Conservation (phyloP, 35 echinoderm and acorn worm species). For the Apostichopus parvimensis region DNA sequence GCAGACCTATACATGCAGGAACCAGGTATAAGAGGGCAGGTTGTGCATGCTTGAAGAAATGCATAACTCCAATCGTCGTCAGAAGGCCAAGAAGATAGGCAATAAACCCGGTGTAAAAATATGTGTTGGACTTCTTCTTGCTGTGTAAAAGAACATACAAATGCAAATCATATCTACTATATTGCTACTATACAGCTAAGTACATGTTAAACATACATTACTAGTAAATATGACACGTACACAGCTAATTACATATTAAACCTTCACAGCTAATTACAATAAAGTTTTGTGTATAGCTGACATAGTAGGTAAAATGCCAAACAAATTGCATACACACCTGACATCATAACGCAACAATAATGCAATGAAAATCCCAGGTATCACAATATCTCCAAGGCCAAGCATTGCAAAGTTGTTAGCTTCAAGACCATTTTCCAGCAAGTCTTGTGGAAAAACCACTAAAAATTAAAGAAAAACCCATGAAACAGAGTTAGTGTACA, state of each 20-base stretch:
- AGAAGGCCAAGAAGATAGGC: slow-evolving; percentile 87
- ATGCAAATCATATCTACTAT: too few relatives aligned
- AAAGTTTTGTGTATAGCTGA: too few relatives aligned
- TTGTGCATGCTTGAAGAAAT: slow-evolving; percentile 97
- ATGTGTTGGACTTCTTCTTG: slow-evolving; percentile 60
- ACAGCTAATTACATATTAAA: too few relatives aligned
- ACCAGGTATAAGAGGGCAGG: slow-evolving; percentile 94
- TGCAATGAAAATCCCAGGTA: slow-evolving; percentile 99
- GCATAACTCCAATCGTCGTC: slow-evolving; percentile 96
- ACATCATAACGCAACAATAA: slow-evolving; percentile 90
- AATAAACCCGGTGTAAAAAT: slow-evolving; percentile 80
- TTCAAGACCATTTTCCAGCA: slow-evolving; percentile 89
- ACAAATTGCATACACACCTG: slow-evolving; percentile 64
- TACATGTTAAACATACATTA: too few relatives aligned
- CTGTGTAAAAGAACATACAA: not conserved
- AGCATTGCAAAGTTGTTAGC: slow-evolving; percentile 99
- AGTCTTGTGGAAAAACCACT: slow-evolving; percentile 99
- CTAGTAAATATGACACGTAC: too few relatives aligned
- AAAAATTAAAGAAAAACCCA: slow-evolving; percentile 28
- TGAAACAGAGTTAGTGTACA: too few relatives aligned
- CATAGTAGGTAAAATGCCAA: not conserved
- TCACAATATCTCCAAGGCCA: slow-evolving; percentile 95
- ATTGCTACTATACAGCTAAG: too few relatives aligned
- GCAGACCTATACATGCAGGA: slow-evolving; percentile 89
- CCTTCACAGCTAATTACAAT: too few relatives aligned